Evolutionary conservation across 2,113 vertebrate species (phyloP).

Genomic region (Ursus arctos): DNA sequence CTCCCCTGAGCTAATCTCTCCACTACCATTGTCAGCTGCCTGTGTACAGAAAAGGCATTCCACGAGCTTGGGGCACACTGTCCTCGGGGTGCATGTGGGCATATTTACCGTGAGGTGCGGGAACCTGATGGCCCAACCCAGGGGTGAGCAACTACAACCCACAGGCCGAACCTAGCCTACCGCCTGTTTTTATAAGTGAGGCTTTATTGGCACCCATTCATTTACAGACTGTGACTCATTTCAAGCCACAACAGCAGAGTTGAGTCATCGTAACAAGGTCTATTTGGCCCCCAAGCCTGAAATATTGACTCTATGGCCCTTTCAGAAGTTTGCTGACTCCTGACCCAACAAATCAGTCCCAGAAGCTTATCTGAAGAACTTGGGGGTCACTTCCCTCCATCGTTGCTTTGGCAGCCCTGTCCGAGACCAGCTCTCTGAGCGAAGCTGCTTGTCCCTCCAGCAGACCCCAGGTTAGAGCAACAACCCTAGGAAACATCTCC

Average conservation of each 20-base stretch:
- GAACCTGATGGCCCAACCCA: background rate
- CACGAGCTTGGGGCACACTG: rapidly evolving
- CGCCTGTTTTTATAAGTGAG: background rate
- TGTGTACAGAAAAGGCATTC: background rate
- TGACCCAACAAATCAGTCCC: background rate
- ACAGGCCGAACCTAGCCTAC: background rate
- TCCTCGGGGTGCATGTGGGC: background rate
- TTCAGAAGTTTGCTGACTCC: background rate
- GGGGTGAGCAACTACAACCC: background rate
- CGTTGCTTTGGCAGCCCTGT: background rate
- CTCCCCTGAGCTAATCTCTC: background rate
- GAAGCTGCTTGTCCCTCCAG: background rate
- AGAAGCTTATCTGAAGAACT: background rate
- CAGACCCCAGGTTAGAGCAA: background rate
- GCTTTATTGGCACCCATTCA: background rate
- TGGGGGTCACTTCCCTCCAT: background rate
- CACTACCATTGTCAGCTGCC: background rate
- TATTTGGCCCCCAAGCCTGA: conserved; percentile 29
- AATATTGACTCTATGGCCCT: background rate
- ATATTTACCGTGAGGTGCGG: background rate
- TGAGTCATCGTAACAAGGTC: background rate
- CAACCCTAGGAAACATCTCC: background rate
- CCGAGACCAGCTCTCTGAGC: background rate
- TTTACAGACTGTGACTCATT: background rate
- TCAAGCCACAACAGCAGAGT: background rate